Percentiles rank a stretch among this genome's conserved stretches.
phyloP scores from a whole-genome alignment of 2,113 vertebrate species.

The Notothenia coriiceps region DNA sequence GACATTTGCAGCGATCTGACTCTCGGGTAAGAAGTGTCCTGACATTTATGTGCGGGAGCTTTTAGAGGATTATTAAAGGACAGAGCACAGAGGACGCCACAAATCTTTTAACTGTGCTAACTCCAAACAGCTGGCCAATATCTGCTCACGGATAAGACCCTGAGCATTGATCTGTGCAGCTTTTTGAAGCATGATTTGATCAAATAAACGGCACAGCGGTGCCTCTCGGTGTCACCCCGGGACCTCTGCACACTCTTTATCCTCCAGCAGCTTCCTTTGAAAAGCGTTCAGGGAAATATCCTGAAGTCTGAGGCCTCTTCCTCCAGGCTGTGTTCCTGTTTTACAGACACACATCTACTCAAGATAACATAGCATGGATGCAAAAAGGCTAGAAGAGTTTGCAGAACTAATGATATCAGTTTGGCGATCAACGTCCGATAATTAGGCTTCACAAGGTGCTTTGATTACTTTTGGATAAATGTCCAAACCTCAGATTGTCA shows the following conservation, averaged over 20 bases:
- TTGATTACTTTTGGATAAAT: too few relatives aligned
- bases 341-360: neutral
- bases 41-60: conserved; percentile 58
- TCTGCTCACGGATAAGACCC: neutral
- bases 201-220: conserved; percentile 1
- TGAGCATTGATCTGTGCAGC: conserved; percentile 8
- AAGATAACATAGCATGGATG: too few relatives aligned
- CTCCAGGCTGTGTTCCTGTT: neutral
- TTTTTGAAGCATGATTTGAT: conserved; percentile 11
- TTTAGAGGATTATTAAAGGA: conserved; percentile 57
- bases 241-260: neutral
- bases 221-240: neutral
- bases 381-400: too few relatives aligned
- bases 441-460: too few relatives aligned
- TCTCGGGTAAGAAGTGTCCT: conserved; percentile 44
- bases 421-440: too few relatives aligned
- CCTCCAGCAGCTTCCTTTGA: neutral
- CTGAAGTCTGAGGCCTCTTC: too few relatives aligned
- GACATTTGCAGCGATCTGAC: conserved; percentile 60
- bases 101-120: neutral
- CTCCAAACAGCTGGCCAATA: neutral
- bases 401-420: too few relatives aligned
- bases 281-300: neutral
- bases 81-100: neutral
- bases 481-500: too few relatives aligned